Conservation (phyloP, 2,888 invertebrate genomes). For the Tiphia femorata region DNA sequence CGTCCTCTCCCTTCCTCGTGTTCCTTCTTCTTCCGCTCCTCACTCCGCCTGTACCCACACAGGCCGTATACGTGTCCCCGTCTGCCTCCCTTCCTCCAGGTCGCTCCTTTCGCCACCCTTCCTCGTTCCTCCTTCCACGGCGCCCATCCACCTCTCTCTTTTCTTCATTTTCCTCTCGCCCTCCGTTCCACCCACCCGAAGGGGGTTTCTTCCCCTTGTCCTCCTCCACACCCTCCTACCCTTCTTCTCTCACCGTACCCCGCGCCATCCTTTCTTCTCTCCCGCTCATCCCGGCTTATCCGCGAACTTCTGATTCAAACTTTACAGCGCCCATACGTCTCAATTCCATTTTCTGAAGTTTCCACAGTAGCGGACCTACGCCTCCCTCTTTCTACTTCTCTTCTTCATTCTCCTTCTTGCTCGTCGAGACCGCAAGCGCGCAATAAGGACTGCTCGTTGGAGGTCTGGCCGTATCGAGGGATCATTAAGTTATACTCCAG, state of each 20-base stretch:
- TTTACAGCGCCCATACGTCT: slow-evolving; percentile 47
- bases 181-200: background rate
- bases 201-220: too few relatives aligned
- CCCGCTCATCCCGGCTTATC: slow-evolving; percentile 1
- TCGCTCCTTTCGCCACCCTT: too few relatives aligned
- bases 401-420: too few relatives aligned
- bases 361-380: slow-evolving; percentile 2
- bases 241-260: background rate
- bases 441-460: too few relatives aligned
- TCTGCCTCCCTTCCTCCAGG: too few relatives aligned
- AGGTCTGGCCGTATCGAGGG: too few relatives aligned
- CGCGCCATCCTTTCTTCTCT: slow-evolving; percentile 5
- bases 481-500: too few relatives aligned
- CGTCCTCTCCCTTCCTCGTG: too few relatives aligned
- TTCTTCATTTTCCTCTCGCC: slow-evolving; percentile 3
- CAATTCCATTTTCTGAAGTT: slow-evolving; percentile 48
- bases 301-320: slow-evolving; percentile 35
- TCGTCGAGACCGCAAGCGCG: too few relatives aligned
- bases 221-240: background rate
- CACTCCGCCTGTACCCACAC: background rate
- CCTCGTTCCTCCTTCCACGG: too few relatives aligned
- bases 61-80: too few relatives aligned
- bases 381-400: background rate
- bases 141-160: background rate
- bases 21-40: too few relatives aligned